Base-by-base conservation (phyloP, 2,888 invertebrate genomes). In the Neoaliturus tenellus region DNA sequence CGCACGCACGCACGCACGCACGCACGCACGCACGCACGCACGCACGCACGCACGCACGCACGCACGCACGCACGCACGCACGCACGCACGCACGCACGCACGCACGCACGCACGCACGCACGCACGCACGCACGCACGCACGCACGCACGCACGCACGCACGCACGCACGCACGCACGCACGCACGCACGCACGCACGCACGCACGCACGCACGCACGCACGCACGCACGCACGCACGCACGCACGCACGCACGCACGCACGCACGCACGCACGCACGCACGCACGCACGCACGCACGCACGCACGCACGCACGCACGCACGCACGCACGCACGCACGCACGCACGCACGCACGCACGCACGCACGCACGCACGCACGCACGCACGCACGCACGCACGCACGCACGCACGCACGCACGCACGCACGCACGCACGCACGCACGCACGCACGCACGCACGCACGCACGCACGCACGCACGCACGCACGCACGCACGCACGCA, bases 1-100 rank as follows among this genome's bases (percentile, higher is more conserved):
- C 73, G 73, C 73, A 73, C 73, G 73, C 73, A 73, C 73, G 73
- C 73, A 73, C 73, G 73, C 73, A 73, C 73, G 73, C 73, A 55
- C 55, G 28, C 78, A 78, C 41, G 28, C 41, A 39, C 78, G 28
- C 48, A 39, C 78, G 10, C 55, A 20, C 80, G n/a, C 80, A 31
- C 80, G 20, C 80, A 28, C 51, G n/a, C 80, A 31, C 80, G 20
- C 51, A 51, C 80, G 17, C 81, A 31, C 41, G 41, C 62, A 33
- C 4, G 39, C 62, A 20, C 81, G n/a, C 81, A 33, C 62, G 14
- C 62, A 69, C 69, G 33, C 69, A 69, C 69, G 33, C 69, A 69
- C 69, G 33, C 69, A 69, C 69, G 33, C 69, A 69, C 69, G 33
- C 69, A 69, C 69, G 33, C 69, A 69, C 69, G 33, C 69, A 69